Percentiles rank a stretch among this genome's conserved stretches.
phyloP scores from a whole-genome alignment of 2,113 vertebrate genomes.

The Parus major region DNA sequence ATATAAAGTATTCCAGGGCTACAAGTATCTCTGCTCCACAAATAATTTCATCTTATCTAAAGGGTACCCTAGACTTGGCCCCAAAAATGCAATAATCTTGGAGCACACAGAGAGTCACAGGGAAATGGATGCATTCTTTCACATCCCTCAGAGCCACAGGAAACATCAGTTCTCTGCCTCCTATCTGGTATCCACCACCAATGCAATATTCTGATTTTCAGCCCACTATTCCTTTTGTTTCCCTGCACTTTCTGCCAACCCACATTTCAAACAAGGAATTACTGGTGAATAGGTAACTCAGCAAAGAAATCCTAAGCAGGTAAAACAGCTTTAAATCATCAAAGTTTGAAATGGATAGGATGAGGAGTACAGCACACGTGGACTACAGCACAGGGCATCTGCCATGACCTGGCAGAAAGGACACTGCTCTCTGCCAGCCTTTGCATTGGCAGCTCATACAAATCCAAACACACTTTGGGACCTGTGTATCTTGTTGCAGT shows the following conservation, averaged over 20 bases:
- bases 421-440: background rate
- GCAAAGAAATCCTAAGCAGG: background rate
- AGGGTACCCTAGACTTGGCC: background rate
- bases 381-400: background rate
- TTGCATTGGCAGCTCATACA: background rate
- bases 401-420: background rate
- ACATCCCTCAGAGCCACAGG: background rate
- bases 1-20: background rate
- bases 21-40: background rate
- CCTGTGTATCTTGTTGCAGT: background rate
- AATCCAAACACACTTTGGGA: background rate
- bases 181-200: background rate
- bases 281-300: background rate
- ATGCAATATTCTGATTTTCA: background rate
- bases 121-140: background rate
- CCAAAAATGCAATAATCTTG: background rate
- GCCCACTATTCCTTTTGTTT: background rate
- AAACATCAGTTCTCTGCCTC: background rate
- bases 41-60: background rate
- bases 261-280: background rate
- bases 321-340: background rate
- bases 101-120: background rate
- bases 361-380: rapidly evolving
- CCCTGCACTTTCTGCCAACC: background rate
- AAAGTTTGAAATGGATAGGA: background rate